Evolutionary conservation across 30 jellyfish, hydroid and myxozoan genomes (phyloP).

Genomic region (Aurelia sp.): DNA sequence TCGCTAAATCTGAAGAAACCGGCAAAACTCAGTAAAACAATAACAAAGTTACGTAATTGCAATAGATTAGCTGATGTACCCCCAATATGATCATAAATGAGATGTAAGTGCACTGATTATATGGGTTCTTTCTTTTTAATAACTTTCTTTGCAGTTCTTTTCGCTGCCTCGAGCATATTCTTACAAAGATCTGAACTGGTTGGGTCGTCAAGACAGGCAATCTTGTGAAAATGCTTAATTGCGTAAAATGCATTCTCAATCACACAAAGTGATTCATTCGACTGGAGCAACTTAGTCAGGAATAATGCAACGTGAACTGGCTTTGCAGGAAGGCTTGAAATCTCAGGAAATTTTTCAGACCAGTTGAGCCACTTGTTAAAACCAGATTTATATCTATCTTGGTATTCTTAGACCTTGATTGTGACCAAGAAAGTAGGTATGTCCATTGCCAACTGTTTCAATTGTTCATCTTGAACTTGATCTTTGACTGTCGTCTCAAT

Average conservation of each 20-base stretch:
- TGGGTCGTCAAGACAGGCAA: background rate
- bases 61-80: no score
- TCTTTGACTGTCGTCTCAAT: background rate
- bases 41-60: no score
- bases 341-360: conserved; percentile 4
- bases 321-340: conserved; percentile 19
- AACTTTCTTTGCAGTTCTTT: no score
- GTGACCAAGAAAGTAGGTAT: no score
- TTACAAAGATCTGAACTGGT: no score
- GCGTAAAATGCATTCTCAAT: conserved; percentile 16
- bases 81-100: no score
- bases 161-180: no score
- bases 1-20: background rate
- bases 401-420: background rate
- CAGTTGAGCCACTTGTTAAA: conserved; percentile 11
- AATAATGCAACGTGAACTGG: conserved; percentile 18
- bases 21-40: no score
- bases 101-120: no score
- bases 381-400: conserved; percentile 15
- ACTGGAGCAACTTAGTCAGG: conserved; percentile 1
- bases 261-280: conserved; percentile 1
- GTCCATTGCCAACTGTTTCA: no score
- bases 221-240: conserved; percentile 12
- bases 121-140: no score
- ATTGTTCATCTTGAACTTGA: conserved; percentile 27